These are phyloP conservation scores for Tympanuchus pallidicinctus DNA, from an alignment of 2,113 vertebrate genomes.

Conservation along the genomic window DNA sequence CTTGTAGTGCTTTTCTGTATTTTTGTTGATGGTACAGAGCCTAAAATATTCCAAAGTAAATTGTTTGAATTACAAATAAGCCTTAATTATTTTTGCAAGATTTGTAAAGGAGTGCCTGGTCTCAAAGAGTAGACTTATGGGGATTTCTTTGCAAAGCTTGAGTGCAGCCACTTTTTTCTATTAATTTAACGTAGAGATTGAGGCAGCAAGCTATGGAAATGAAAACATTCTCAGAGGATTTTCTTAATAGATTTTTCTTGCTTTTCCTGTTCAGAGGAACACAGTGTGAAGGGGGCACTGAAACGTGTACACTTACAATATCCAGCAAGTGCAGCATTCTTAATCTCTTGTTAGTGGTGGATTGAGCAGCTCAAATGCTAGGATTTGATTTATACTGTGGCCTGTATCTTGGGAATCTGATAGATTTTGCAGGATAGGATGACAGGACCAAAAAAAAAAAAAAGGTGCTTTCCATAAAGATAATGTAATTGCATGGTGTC, in stretches of 20 bases:
- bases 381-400: conserved; percentile 25
- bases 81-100: neutral
- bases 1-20: neutral
- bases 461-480: neutral
- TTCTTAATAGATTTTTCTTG: conserved; percentile 29
- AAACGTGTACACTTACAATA: neutral
- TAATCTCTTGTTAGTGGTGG: neutral
- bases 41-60: neutral
- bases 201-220: conserved; percentile 37
- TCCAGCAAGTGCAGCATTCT: neutral
- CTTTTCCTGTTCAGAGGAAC: neutral
- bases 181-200: neutral
- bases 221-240: conserved; percentile 15
- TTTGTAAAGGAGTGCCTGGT: neutral
- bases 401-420: neutral
- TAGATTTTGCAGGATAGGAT: conserved; percentile 26
- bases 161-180: neutral
- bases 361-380: neutral
- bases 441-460: neutral
- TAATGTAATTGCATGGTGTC: conserved; percentile 3
- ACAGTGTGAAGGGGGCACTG: neutral
- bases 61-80: neutral
- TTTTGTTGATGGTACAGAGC: neutral
- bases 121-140: neutral
- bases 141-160: neutral